Evolutionary conservation across 2,888 invertebrate genomes (phyloP), one percentile per base, ranked within the genome.

Genomic region (Baronia brevicornis): DNA sequence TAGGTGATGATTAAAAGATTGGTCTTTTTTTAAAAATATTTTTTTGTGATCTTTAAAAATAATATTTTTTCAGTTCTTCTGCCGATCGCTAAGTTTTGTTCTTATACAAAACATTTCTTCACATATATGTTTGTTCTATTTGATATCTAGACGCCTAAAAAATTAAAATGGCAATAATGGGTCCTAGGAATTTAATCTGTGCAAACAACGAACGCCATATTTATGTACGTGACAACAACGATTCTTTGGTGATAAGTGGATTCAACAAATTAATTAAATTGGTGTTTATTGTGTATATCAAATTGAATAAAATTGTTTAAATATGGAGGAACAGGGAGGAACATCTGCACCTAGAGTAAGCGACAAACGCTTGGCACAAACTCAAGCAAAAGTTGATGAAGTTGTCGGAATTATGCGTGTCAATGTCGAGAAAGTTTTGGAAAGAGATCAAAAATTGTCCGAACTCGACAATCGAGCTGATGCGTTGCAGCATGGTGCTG

Each of bases 401-500:
- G 95, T 95, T 51, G 95, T 95, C 60, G 95, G 93, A 65, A 97
- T 97, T 66, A 97, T 97, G 97, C 91, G 94, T 78, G 93, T 93
- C 51, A 97, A 97, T 77, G 97, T 97, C 51, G 97, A 97, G 79
- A 97, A 97, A 85, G 97, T 97, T 46, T 87, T 97, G 67, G 97
- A 97, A 75, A 90, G 97, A 60, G 97, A 97, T 88, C 92, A 94
- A 77, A 97, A 97, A 82, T 86, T 97, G 50, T 95, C 96, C 14
- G 97, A 97, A 79, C 86, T 97, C 51, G 97, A 97, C 65, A 95
- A 96, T 68, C 89, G 97, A 68, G 97, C 97, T 63, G 97, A 97
- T 89, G 97, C 96, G 39, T 82, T 96, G 46, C 95, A 96, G 61
- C 93, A 95, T 67, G 96, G 96, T 37, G 96, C 96, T 37, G 96